Percentiles rank a stretch among this genome's conserved stretches.
These are phyloP conservation scores for Akabosia matsudoensis DNA, from an alignment of 1,140 invertebrate genomes.

Conservation along the genomic window DNA sequence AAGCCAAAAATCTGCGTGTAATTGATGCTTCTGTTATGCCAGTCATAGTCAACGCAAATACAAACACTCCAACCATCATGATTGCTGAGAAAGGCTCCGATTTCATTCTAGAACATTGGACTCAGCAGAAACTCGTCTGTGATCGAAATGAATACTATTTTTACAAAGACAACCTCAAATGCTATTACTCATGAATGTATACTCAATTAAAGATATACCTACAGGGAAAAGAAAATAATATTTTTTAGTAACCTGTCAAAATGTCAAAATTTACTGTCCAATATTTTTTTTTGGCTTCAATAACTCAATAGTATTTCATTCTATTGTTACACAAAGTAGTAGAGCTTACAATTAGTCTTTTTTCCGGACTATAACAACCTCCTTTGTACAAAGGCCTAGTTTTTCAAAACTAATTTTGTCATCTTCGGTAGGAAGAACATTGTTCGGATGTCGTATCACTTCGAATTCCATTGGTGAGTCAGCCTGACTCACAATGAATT, in stretches of 20 bases:
- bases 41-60: conserved; percentile 51
- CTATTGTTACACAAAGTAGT: no score
- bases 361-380: no score
- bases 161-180: background rate
- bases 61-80: conserved; percentile 6
- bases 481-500: background rate
- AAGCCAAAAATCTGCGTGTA: conserved; percentile 49
- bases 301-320: no score
- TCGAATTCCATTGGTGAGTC: background rate
- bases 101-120: conserved; percentile 14
- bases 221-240: no score
- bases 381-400: background rate
- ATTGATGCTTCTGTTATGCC: conserved; percentile 61
- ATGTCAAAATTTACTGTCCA: no score
- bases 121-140: conserved; percentile 7
- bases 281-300: no score
- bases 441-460: background rate
- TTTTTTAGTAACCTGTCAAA: no score
- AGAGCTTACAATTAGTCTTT: no score
- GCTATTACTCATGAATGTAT: background rate
- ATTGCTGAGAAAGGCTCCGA: conserved; percentile 9
- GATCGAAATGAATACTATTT: conserved; percentile 15
- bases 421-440: background rate
- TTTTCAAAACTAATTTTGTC: background rate
- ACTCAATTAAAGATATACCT: background rate